Evolutionary conservation across 2,888 invertebrate genomes (phyloP).

Genomic region (Rambutsinella grinnellia): DNA sequence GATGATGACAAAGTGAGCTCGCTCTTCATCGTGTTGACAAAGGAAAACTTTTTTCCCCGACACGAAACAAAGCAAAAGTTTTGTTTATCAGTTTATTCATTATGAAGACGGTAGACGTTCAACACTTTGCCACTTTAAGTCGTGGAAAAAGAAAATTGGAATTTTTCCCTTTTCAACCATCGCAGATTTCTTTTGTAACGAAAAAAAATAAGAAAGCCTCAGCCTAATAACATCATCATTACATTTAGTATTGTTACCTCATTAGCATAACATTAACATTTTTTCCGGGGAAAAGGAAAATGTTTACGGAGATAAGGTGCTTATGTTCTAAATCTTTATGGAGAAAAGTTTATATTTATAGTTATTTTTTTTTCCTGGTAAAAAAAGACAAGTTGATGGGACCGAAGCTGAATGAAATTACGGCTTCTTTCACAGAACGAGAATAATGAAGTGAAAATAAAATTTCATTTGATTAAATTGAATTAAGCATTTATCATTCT

Average conservation of each 20-base stretch:
- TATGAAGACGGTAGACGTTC: too few relatives aligned
- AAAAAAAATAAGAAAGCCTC: too few relatives aligned
- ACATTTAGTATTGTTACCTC: too few relatives aligned
- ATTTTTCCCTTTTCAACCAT: too few relatives aligned
- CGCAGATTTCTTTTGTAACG: too few relatives aligned
- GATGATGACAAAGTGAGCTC: conserved; percentile 3
- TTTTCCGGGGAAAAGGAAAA: neutral
- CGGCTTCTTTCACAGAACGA: neutral
- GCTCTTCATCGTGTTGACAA: neutral
- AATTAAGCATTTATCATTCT: conserved; percentile 29
- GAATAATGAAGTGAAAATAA: conserved; percentile 30
- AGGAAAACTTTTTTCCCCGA: neutral
- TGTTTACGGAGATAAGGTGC: neutral
- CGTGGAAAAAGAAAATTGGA: neutral
- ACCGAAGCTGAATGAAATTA: neutral
- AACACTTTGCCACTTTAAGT: neutral
- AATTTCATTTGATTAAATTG: conserved; percentile 51
- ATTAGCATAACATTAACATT: neutral
- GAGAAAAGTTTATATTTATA: neutral
- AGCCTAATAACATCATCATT: too few relatives aligned
- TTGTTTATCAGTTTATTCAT: neutral
- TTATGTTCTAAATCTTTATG: too few relatives aligned
- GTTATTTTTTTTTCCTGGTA: neutral
- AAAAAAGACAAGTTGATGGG: neutral
- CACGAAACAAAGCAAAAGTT: neutral